A percentile compares a stretch with the other conserved stretches of the same genome.
Evolutionary conservation across 2,113 vertebrate species (phyloP).

Genomic region (Notarius lentiginosus): DNA sequence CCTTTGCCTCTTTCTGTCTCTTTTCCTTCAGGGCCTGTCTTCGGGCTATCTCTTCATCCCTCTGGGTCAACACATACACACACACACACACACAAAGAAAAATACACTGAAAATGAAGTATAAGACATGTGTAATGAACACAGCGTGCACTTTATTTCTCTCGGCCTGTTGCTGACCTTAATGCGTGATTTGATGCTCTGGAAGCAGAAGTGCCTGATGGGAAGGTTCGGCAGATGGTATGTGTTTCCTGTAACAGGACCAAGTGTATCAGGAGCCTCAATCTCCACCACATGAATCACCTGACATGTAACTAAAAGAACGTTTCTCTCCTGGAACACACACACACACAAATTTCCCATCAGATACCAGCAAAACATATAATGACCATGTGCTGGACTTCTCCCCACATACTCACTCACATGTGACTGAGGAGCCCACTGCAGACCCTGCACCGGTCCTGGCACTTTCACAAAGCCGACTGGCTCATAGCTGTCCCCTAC

Average conservation of each 20-base stretch:
- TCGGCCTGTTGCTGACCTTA: constrained; percentile 72
- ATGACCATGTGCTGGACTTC: not conserved
- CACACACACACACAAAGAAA: not conserved
- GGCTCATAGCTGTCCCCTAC: constrained; percentile 78
- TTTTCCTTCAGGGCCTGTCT: constrained; percentile 67
- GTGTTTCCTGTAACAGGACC: constrained; percentile 59
- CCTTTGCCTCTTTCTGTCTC: constrained; percentile 60
- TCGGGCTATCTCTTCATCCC: constrained; percentile 72
- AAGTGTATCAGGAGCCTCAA: constrained; percentile 67
- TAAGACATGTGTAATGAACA: not conserved
- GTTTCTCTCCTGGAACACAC: constrained; percentile 69
- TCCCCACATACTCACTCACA: constrained; percentile 73
- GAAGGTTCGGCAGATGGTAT: constrained; percentile 76
- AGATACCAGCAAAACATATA: constrained; percentile 15
- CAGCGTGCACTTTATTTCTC: not conserved
- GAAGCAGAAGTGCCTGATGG: constrained; percentile 80
- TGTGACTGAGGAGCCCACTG: constrained; percentile 83
- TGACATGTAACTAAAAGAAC: constrained; percentile 83
- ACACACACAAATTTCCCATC: not conserved
- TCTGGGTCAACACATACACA: constrained; percentile 66
- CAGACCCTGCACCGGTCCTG: constrained; percentile 82
- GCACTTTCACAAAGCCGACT: constrained; percentile 85
- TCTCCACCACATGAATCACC: constrained; percentile 81
- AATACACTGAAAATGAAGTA: not conserved
- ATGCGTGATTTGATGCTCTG: constrained; percentile 87